Evolutionary conservation across 92 coral and sea anemone species (phyloP).

Genomic region (Bergia puertoricense): DNA sequence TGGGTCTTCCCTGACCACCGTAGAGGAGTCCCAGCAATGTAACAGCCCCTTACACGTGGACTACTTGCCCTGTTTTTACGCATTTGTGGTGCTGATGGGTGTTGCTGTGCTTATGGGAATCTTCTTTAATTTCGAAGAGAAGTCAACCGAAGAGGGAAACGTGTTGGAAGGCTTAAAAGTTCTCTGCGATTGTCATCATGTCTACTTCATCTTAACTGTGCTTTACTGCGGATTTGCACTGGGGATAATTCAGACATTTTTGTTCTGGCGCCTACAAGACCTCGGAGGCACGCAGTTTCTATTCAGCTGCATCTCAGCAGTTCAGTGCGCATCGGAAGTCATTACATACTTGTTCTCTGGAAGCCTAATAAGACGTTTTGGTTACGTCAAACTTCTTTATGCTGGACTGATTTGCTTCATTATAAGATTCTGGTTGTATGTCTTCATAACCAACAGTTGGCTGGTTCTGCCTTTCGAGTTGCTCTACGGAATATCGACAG

Average conservation of each 20-base stretch:
- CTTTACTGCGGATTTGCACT: constrained; percentile 80
- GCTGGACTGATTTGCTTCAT: constrained; percentile 74
- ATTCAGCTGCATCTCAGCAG: constrained; percentile 77
- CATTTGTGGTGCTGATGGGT: constrained; percentile 87
- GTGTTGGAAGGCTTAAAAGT: constrained; percentile 58
- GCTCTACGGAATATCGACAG: constrained; percentile 85
- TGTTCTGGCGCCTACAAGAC: constrained; percentile 91
- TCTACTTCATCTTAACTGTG: constrained; percentile 74
- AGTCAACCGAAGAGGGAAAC: constrained; percentile 41
- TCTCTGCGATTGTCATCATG: constrained; percentile 58
- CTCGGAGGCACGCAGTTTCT: constrained; percentile 94
- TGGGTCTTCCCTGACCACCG: constrained; percentile 77
- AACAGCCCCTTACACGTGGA: constrained; percentile 80
- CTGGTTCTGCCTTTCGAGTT: constrained; percentile 80
- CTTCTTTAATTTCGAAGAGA: constrained; percentile 77
- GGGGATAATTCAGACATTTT: constrained; percentile 81
- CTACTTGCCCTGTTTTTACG: constrained; percentile 92
- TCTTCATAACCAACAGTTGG: constrained; percentile 87
- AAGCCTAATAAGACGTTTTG: constrained; percentile 63
- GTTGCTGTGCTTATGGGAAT: constrained; percentile 73
- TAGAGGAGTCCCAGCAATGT: constrained; percentile 73
- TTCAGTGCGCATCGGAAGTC: constrained; percentile 86
- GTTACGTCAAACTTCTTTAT: constrained; percentile 76
- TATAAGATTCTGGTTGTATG: constrained; percentile 81
- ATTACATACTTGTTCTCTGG: constrained; percentile 70